Percentiles rank a stretch among this genome's conserved stretches.
These are phyloP conservation scores for Symphodus melops DNA, from an alignment of 2,113 vertebrate genomes.

Conservation along the genomic window DNA sequence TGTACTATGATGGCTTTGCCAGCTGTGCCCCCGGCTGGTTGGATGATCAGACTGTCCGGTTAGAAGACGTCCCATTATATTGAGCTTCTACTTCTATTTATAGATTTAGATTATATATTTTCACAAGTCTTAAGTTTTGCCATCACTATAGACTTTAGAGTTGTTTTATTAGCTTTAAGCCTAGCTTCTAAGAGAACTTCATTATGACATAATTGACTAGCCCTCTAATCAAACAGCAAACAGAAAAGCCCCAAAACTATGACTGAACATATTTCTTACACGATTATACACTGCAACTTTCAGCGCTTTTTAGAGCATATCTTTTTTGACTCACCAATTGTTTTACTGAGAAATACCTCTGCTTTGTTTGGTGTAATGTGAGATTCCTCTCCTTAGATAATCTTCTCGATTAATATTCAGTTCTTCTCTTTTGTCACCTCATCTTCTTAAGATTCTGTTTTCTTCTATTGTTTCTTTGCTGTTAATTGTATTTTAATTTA, in stretches of 20 bases:
- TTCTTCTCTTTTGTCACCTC: conserved; percentile 6
- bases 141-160: too few relatives aligned
- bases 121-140: not conserved
- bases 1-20: conserved; percentile 90
- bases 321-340: too few relatives aligned
- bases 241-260: too few relatives aligned
- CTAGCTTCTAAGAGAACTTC: not conserved
- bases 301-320: not conserved
- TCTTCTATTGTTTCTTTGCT: not conserved
- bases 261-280: too few relatives aligned
- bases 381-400: not conserved
- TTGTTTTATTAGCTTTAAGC: too few relatives aligned
- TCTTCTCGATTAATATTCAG: conserved; percentile 22
- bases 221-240: not conserved
- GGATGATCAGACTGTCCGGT: conserved; percentile 93
- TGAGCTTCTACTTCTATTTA: not conserved
- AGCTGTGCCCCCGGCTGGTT: conserved; percentile 95
- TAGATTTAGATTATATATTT: not conserved
- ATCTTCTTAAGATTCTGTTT: conserved; percentile 7
- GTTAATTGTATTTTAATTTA: conserved; percentile 46
- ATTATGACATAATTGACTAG: not conserved
- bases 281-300: not conserved
- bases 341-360: not conserved
- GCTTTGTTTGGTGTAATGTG: not conserved
- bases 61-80: conserved; percentile 15